Evolutionary conservation across 2,113 vertebrate species (phyloP), one percentile per base, ranked within the genome.

Genomic region (Hymenochirus boettgeri): DNA sequence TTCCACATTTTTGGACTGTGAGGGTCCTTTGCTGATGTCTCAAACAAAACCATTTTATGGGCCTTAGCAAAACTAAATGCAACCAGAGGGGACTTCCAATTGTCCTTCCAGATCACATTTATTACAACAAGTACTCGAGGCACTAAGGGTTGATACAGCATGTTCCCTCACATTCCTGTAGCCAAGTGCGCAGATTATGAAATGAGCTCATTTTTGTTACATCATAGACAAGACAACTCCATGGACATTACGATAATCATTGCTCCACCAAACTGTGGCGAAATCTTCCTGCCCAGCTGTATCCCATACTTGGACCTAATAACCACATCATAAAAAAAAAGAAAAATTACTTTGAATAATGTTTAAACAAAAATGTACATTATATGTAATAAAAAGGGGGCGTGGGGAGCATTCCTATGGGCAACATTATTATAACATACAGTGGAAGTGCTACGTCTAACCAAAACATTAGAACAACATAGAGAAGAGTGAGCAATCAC

Each of bases 231-330:
- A 98, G 70, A 98, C 92, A 1, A 98, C 93, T 0, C 93, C 95
- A 0, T 98, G 95, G 45, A 97, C 95, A 0, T 98, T 98, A 65
- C 93, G 92, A 78, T 98, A 98, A 78, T 97, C 98, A 61, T n/a
- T 98, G 96, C 69, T 97, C 92, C 6, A 98, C 94, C 95, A 98
- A 96, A 79, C 93, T 97, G 79, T 95, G 95, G 15, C 96, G 89
- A 74, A 98, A 97, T 53, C 96, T 85, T 73, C 96, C 82, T 98
- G 96, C 1, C 94, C 95, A 0, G 96, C 95, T 0, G 94, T 98
- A 83, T 98, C 96, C 96, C 96, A 98, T 17, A 98, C 94, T 55
- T 98, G 96, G 60, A 98, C 93, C 96, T 98, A n/a, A n/a, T n/a
- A n/a, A n/a, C n/a, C n/a, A n/a, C n/a, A n/a, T n/a, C n/a, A n/a